Conservation (phyloP, 2,888 invertebrate species). For the Sipha maydis region DNA sequence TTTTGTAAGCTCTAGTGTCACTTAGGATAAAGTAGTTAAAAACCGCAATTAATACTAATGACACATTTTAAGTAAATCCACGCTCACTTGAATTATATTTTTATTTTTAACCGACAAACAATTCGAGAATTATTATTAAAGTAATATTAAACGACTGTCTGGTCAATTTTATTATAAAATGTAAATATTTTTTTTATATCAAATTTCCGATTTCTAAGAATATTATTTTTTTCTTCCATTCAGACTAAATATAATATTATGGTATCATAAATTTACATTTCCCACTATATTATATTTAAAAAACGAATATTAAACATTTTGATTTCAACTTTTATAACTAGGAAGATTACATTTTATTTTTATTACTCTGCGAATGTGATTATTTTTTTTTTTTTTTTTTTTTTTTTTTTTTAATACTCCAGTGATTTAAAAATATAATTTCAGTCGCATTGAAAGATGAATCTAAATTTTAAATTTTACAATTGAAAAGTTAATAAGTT, state of each 20-base stretch:
- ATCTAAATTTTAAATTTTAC: slow-evolving; percentile 34
- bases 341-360: slow-evolving; percentile 41
- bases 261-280: slow-evolving; percentile 41
- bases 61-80: neutral
- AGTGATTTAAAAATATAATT: slow-evolving; percentile 30
- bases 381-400: slow-evolving; percentile 8
- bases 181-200: slow-evolving; percentile 26
- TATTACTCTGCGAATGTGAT: slow-evolving; percentile 35
- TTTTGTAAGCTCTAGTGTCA: slow-evolving; percentile 24
- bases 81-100: neutral
- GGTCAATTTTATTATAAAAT: slow-evolving; percentile 48
- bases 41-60: slow-evolving; percentile 4
- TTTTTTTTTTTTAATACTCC: slow-evolving; percentile 26
- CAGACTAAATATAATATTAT: slow-evolving; percentile 5
- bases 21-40: slow-evolving; percentile 11
- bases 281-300: slow-evolving; percentile 35
- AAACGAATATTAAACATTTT: slow-evolving; percentile 48
- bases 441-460: slow-evolving; percentile 6
- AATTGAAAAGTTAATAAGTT: slow-evolving; percentile 11
- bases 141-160: slow-evolving; percentile 29
- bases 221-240: slow-evolving; percentile 38
- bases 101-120: slow-evolving; percentile 5
- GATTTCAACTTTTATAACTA: slow-evolving; percentile 48
- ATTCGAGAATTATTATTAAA: neutral
- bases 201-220: slow-evolving; percentile 37